Percentiles rank a stretch among this genome's conserved stretches.
Conservation (phyloP, 2,113 vertebrate genomes). For the Ceratotherium simum region DNA sequence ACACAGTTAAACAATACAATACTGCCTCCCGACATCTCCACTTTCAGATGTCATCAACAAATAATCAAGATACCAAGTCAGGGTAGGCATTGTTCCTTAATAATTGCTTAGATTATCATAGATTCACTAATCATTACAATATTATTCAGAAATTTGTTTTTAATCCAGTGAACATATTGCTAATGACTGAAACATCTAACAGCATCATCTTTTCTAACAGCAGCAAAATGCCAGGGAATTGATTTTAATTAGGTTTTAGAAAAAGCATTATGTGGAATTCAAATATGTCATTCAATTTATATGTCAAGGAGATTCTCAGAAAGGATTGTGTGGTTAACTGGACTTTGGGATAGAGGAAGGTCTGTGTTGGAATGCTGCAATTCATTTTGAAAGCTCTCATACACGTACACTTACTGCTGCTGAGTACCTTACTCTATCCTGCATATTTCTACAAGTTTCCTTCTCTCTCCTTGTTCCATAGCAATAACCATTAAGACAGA, state of each 20-base stretch:
- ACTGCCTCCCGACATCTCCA: slow-evolving; percentile 72
- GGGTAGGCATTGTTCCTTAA: slow-evolving; percentile 78
- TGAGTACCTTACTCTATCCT: background rate
- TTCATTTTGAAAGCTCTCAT: background rate
- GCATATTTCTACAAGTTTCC: background rate
- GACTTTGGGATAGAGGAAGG: slow-evolving; percentile 69
- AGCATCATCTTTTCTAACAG: slow-evolving; percentile 83
- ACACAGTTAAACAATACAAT: slow-evolving; percentile 67
- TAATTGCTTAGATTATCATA: slow-evolving; percentile 81
- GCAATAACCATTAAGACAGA: background rate
- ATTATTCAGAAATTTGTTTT: slow-evolving; percentile 86
- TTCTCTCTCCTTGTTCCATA: background rate
- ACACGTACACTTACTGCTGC: too few relatives aligned
- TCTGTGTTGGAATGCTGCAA: slow-evolving; percentile 67
- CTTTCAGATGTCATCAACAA: slow-evolving; percentile 81
- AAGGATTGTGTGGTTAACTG: slow-evolving; percentile 76
- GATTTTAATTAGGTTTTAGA: slow-evolving; percentile 87
- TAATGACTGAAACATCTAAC: slow-evolving; percentile 87
- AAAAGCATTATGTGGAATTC: slow-evolving; percentile 80
- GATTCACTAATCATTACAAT: slow-evolving; percentile 80
- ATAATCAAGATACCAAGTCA: slow-evolving; percentile 79
- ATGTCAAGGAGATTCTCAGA: slow-evolving; percentile 78
- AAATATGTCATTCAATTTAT: slow-evolving; percentile 83
- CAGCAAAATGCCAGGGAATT: slow-evolving; percentile 84
- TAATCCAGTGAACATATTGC: slow-evolving; percentile 86